Evolutionary conservation across 2,888 invertebrate genomes (phyloP).

Genomic region (Polyommatus icarus): DNA sequence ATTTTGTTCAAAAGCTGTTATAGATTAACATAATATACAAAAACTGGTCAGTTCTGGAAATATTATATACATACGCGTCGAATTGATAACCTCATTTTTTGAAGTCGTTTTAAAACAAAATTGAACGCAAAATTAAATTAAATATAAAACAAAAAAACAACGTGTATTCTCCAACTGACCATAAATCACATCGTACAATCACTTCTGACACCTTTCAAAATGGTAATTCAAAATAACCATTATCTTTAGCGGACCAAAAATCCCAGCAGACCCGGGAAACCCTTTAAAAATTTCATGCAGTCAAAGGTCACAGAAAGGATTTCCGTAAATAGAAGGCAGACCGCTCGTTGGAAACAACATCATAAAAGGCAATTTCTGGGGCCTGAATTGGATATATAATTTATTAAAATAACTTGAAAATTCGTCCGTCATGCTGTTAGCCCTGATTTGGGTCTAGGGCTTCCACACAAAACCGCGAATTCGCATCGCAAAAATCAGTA

Average conservation of each 20-base stretch:
- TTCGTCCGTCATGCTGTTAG: neutral
- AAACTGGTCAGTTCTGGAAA: no score
- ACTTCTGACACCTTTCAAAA: neutral
- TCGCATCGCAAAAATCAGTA: no score
- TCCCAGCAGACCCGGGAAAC: neutral
- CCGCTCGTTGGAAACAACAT: conserved; percentile 20
- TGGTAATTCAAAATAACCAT: conserved; percentile 13
- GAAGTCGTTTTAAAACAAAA: no score
- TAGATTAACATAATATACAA: no score
- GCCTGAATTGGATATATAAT: neutral
- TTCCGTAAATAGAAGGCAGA: conserved; percentile 20
- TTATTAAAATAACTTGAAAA: conserved; percentile 25
- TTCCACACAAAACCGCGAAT: no score
- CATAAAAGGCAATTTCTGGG: conserved; percentile 26
- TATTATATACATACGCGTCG: no score
- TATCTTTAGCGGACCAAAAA: conserved; percentile 14
- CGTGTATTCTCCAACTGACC: no score
- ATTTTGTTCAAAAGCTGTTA: no score
- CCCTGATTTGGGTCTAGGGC: neutral
- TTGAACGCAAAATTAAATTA: no score
- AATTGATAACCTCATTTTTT: no score
- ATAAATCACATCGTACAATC: neutral
- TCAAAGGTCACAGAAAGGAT: conserved; percentile 25
- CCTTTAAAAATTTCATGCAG: conserved; percentile 21
- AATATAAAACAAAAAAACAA: no score